A percentile compares a stretch with the other conserved stretches of the same genome.
Evolutionary conservation across 1,140 invertebrate genomes (phyloP).

Genomic region (Penaeus indicus): DNA sequence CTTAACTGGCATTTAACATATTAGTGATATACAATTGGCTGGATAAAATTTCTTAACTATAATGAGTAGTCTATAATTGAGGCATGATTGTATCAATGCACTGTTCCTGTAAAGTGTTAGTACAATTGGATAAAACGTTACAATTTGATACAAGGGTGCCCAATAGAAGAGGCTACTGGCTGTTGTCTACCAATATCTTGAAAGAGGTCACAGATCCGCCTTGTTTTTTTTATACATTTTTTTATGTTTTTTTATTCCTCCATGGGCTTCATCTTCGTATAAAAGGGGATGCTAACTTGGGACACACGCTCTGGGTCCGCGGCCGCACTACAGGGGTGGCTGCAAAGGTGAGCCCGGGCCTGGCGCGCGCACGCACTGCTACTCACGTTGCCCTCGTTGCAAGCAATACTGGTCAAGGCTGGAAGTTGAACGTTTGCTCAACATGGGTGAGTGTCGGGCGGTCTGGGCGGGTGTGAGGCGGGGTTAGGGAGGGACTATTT

Average conservation of each 20-base stretch:
- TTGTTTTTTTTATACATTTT: slow-evolving; percentile 26
- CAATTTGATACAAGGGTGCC: slow-evolving; percentile 58
- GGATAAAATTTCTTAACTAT: slow-evolving; percentile 63
- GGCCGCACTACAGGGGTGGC: slow-evolving; percentile 48
- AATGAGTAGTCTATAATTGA: slow-evolving; percentile 60
- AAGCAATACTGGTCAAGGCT: too few species aligned
- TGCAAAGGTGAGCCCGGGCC: slow-evolving; percentile 19
- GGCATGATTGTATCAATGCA: slow-evolving; percentile 63
- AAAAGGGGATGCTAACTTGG: slow-evolving; percentile 62
- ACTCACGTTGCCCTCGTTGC: not conserved
- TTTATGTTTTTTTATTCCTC: slow-evolving; percentile 23
- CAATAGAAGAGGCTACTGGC: slow-evolving; percentile 47
- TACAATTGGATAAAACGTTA: slow-evolving; percentile 40
- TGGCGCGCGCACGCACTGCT: slow-evolving; percentile 26
- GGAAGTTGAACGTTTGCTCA: too few species aligned
- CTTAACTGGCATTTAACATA: slow-evolving; percentile 61
- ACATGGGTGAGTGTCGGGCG: too few species aligned
- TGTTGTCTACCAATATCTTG: slow-evolving; percentile 61
- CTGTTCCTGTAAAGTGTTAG: slow-evolving; percentile 35
- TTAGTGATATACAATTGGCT: slow-evolving; percentile 60
- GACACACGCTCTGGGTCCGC: slow-evolving; percentile 52
- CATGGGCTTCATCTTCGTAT: slow-evolving; percentile 61
- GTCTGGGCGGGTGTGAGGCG: too few species aligned
- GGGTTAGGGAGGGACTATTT: too few species aligned
- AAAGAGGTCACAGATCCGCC: slow-evolving; percentile 60